Base-by-base conservation (phyloP, 2,888 invertebrate genomes). In the Brenthis daphne region DNA sequence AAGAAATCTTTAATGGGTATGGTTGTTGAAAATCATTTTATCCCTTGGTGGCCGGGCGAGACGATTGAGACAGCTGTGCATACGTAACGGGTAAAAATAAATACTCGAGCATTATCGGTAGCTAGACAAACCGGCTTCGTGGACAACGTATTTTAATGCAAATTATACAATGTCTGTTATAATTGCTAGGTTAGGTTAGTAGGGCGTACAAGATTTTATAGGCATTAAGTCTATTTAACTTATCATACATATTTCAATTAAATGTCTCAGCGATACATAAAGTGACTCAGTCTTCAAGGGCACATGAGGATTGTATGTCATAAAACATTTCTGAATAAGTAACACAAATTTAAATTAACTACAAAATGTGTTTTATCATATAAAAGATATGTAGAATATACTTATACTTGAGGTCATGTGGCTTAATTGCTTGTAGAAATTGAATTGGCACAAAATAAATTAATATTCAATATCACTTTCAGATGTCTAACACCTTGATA, bases 21-120 rank as follows among this genome's bases (percentile, higher is more conserved):
- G 76, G 77, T 80, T 78, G 77, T 78, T 79, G 79, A 79, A 79
- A 79, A 79, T 78, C 75, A 75, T 77, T 77, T 76, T 87, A 85
- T 87, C 87, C 83, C 86, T 78, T 78, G 80, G 73, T 84, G 87
- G 85, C 89, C 88, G 90, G 90, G 90, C 84, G 85, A 84, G 86
- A 85, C 83, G 83, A 79, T 77, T 76, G 84, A 85, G 90, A 90
- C 90, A 91, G 91, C 91, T 89, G 89, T 86, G 88, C 82, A 80
- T 85, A 87, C 90, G 92, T 91, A 92, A 92, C 85, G 90, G 84
- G 88, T 92, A 92, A 91, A 92, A 92, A 92, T 92, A 92, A 92
- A 92, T 91, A 90, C 87, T 82, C 86, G 85, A 82, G 87, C 88
- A 89, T 88, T 90, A 90, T 89, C 87, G 86, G 82, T 81, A 79